Base-by-base conservation (phyloP, 2,113 vertebrate genomes). In the Syrrhaptes paradoxus region DNA sequence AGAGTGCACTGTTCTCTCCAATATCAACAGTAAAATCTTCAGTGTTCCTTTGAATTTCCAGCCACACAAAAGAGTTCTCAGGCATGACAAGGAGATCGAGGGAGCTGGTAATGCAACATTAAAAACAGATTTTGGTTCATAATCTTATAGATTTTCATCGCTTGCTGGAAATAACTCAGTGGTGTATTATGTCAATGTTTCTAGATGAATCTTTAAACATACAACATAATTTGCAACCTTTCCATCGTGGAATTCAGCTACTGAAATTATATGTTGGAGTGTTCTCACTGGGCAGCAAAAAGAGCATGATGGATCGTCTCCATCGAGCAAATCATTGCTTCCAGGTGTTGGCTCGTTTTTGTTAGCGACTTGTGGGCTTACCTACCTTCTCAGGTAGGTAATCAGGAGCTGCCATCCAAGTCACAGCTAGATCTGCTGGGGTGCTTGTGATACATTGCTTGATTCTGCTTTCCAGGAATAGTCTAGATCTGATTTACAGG, bases 311-410 rank as follows among this genome's bases (percentile, higher is more conserved):
- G 94, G 90, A 96, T 97, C 96, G 95, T 95, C 90, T 91, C 73
- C 46, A 63, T 74, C 66, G 77, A 86, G 87, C 87, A 93, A 49
- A 65, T 97, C 85, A 97, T 97, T 97, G 72, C 80, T 97, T 98
- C 96, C 97, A 97, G 96, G 97, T 97, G 94, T 91, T 93, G 77
- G 85, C 80, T 97, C 94, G 77, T 91, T 97, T 96, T 97, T 91
- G 34, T 62, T 68, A 92, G 91, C 95, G 96, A 94, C 77, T 95
- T 34, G 3, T 73, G 89, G 82, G 59, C 55, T 95, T 73, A 9
- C 55, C 79, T 96, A 82, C 68, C 63, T 95, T 92, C 90, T 93
- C 89, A 96, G 94, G 97, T 93, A 71, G 57, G 96, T 92, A 87
- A 87, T 94, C 96, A 72, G 32, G 55, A 85, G 51, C 46, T 95